A percentile compares a stretch with the other conserved stretches of the same genome.
Conservation (phyloP, 2,797 vertebrate genomes). For the Euthynnus affinis region DNA sequence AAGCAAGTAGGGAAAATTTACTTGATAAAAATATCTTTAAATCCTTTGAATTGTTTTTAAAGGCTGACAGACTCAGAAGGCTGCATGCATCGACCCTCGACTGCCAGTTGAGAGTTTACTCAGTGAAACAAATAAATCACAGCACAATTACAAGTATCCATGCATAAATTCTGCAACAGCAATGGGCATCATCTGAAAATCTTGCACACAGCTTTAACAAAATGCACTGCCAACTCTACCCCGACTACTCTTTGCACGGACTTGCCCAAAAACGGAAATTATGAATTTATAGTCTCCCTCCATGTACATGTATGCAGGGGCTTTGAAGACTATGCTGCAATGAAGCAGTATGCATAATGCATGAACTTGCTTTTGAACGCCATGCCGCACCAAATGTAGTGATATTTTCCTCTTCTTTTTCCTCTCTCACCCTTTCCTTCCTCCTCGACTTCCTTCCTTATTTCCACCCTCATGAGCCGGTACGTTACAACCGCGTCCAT, state of each 20-base stretch:
- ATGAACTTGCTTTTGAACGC: slow-evolving; percentile 67
- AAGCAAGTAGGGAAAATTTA: slow-evolving; percentile 7
- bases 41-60: slow-evolving; percentile 12
- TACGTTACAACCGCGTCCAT: slow-evolving; percentile 27
- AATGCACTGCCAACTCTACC: slow-evolving; percentile 37
- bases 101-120: slow-evolving; percentile 31
- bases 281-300: slow-evolving; percentile 67
- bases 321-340: slow-evolving; percentile 76
- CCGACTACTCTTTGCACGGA: slow-evolving; percentile 42
- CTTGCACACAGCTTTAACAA: slow-evolving; percentile 48
- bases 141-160: slow-evolving; percentile 36
- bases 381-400: slow-evolving; percentile 53
- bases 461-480: slow-evolving; percentile 16
- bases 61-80: slow-evolving; percentile 9
- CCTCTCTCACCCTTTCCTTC: slow-evolving; percentile 12
- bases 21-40: slow-evolving; percentile 21
- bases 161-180: slow-evolving; percentile 52
- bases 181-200: slow-evolving; percentile 57
- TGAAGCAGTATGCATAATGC: slow-evolving; percentile 76
- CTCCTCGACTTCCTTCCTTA: slow-evolving; percentile 14
- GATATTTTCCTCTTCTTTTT: slow-evolving; percentile 56
- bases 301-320: slow-evolving; percentile 50
- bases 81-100: slow-evolving; percentile 5
- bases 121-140: slow-evolving; percentile 52
- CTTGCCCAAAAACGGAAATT: slow-evolving; percentile 56